A percentile compares a stretch with the other conserved stretches of the same genome.
Conservation (phyloP, 2,888 invertebrate species). For the Cerastis rubricosa region DNA sequence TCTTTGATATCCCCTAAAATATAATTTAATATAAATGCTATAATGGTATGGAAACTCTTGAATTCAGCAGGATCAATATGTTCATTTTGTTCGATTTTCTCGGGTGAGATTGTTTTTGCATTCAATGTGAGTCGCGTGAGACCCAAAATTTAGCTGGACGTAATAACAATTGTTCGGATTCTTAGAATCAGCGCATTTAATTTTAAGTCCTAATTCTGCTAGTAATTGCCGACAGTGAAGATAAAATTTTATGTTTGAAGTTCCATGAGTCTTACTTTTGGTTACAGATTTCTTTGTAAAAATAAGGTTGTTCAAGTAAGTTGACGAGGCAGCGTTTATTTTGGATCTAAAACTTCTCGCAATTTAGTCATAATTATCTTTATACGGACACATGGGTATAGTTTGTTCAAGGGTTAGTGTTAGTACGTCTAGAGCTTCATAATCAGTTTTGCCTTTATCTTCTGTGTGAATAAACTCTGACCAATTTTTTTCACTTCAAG, state of each 20-base stretch:
- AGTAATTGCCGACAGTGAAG: slow-evolving; percentile 56
- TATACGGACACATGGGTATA: slow-evolving; percentile 19
- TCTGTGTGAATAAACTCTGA: slow-evolving; percentile 16
- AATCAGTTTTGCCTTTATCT: slow-evolving; percentile 8
- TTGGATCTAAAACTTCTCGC: slow-evolving; percentile 27
- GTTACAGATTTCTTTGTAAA: slow-evolving; percentile 44
- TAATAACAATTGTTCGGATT: slow-evolving; percentile 48
- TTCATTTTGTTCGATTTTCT: slow-evolving; percentile 1
- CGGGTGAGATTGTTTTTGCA: slow-evolving; percentile 20
- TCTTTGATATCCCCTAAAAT: slow-evolving; percentile 59
- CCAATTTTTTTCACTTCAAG: background rate
- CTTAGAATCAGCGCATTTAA: slow-evolving; percentile 62
- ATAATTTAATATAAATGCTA: slow-evolving; percentile 24
- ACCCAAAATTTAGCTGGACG: slow-evolving; percentile 44
- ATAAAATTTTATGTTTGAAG: slow-evolving; percentile 57
- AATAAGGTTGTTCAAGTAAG: slow-evolving; percentile 37
- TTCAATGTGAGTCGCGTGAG: slow-evolving; percentile 51
- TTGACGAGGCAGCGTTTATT: slow-evolving; percentile 30
- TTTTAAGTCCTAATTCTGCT: slow-evolving; percentile 61
- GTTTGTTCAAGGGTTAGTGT: slow-evolving; percentile 20
- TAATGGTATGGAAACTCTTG: slow-evolving; percentile 12
- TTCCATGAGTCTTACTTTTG: slow-evolving; percentile 49
- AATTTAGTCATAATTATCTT: slow-evolving; percentile 31
- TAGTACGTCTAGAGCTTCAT: slow-evolving; percentile 18
- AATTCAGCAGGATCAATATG: background rate